Percentiles rank a stretch among this genome's conserved stretches.
Conservation (phyloP, 1,140 invertebrate species). For the Nasonia longicornis region DNA sequence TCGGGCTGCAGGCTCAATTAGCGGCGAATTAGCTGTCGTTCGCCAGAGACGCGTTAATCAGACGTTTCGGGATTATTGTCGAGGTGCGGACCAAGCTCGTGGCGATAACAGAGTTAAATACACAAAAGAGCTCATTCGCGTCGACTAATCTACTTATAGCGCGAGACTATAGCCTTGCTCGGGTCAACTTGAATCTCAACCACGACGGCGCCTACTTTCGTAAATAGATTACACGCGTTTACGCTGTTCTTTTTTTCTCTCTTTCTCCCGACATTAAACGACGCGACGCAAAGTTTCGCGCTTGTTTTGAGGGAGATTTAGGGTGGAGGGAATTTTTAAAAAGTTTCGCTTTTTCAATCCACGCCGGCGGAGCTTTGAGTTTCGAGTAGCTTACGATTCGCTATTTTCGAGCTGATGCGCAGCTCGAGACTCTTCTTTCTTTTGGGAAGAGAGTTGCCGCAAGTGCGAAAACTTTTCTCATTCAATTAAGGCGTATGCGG, state of each 20-base stretch:
- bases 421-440: neutral
- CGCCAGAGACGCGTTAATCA: too few species aligned
- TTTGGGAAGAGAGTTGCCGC: neutral
- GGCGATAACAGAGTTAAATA: too few species aligned
- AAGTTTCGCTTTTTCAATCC: slow-evolving; percentile 22
- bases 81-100: too few species aligned
- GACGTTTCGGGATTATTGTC: neutral
- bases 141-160: neutral
- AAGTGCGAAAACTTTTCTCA: neutral
- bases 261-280: slow-evolving; percentile 7
- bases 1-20: neutral
- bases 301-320: slow-evolving; percentile 8
- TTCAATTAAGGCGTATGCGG: neutral
- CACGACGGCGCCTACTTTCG: neutral
- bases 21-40: too few species aligned
- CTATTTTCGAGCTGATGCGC: neutral
- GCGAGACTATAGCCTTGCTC: neutral
- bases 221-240: slow-evolving; percentile 31
- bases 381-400: neutral
- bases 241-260: neutral
- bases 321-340: slow-evolving; percentile 10
- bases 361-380: neutral
- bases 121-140: too few species aligned
- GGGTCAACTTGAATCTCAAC: neutral
- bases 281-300: slow-evolving; percentile 9